Evolutionary conservation across 2,797 vertebrate species (phyloP), one percentile per base, ranked within the genome.

Genomic region (Premnoplex brunnescens): DNA sequence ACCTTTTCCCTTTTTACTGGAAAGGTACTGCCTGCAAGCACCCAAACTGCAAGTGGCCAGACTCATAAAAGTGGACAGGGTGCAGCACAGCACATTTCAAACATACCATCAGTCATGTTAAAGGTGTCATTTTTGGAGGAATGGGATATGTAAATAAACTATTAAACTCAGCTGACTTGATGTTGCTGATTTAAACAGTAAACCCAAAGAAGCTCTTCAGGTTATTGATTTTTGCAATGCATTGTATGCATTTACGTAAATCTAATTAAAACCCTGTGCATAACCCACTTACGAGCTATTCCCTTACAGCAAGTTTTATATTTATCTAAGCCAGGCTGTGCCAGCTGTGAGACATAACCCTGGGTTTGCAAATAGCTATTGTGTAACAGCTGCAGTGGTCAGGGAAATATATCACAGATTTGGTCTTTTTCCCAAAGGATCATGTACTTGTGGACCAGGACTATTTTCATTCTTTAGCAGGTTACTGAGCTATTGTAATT

Each of bases 261-360:
- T 95, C 96, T 93, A 97, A 96, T 97, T 95, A 96, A 97, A 97
- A 89, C 78, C 44, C 58, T 66, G 89, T 49, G 85, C 91, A 90
- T 85, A 95, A 97, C 95, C 95, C 92, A 93, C 92, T 96, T 96
- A 95, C 2, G 1, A 94, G 86, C 79, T 69, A 84, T 88, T 93
- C 91, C 93, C 97, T 96, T 93, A 95, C 83, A 97, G 93, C 91
- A 92, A 94, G 76, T 91, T 96, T 96, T 92, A 74, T 91, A 88
- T 97, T 96, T 94, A 85, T 93, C 84, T 71, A 78, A 96, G 63
- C 86, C 54, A 82, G 73, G 46, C 94, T 87, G 81, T 1, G 4
- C 94, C 96, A 96, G 92, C 88, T 96, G 89, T 91, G 95, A 93
- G 83, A 80, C 84, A 76, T 48, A 75, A 82, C 85, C 52, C 78